Evolutionary conservation across 2,113 vertebrate species (phyloP).

Genomic region (Prionailurus bengalensis): DNA sequence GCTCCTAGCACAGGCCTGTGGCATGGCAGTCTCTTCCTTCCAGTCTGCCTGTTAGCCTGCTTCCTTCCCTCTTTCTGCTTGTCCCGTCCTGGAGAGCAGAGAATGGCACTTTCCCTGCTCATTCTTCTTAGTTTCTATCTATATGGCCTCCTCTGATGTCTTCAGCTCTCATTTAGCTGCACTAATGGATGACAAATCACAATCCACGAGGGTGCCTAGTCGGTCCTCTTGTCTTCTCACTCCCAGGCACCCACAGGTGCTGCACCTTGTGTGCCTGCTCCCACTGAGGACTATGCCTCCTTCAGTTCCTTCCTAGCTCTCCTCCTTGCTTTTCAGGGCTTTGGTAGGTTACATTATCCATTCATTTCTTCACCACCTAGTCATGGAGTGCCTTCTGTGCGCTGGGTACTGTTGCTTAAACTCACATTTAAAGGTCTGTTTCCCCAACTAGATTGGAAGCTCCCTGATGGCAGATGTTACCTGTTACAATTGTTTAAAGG

Average conservation of each 20-base stretch:
- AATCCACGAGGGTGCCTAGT: background rate
- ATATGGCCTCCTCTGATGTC: background rate
- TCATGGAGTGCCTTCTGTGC: background rate
- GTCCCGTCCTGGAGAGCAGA: background rate
- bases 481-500: slow-evolving; percentile 10
- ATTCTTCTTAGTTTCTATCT: background rate
- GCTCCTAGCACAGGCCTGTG: background rate
- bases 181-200: background rate
- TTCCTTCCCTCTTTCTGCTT: background rate
- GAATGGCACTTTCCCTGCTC: background rate
- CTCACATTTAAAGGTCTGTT: background rate
- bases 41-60: background rate
- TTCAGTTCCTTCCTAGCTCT: background rate
- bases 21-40: background rate
- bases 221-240: background rate
- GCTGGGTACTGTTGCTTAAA: background rate
- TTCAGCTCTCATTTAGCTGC: background rate
- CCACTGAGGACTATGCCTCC: background rate
- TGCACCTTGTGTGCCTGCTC: background rate
- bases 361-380: background rate
- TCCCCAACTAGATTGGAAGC: background rate
- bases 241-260: background rate
- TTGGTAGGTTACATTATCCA: background rate
- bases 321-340: background rate
- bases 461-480: background rate